Conservation (phyloP, 2,797 vertebrate species). For the Anguilla obscura region DNA sequence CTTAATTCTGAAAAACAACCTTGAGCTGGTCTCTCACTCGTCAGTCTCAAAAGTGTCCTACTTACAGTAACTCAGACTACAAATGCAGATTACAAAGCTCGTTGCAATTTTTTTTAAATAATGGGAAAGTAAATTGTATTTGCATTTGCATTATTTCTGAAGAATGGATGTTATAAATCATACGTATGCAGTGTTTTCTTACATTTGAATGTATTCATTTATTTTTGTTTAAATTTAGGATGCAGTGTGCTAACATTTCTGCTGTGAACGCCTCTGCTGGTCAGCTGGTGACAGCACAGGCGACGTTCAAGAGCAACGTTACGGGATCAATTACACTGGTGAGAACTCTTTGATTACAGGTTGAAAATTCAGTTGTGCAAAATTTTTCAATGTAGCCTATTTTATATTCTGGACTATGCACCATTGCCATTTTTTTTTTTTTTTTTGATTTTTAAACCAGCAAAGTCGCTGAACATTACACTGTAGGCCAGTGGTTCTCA, state of each 20-base stretch:
- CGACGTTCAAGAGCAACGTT: slow-evolving; percentile 61
- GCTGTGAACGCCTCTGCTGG: slow-evolving; percentile 55
- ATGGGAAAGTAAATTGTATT: background rate
- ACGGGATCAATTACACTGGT: slow-evolving; percentile 72
- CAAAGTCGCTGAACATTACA: background rate
- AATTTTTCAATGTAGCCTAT: background rate
- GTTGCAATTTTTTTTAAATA: background rate
- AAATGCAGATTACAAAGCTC: background rate
- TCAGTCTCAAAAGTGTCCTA: background rate
- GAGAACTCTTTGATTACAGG: slow-evolving; percentile 39
- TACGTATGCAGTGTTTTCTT: background rate
- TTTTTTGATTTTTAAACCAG: background rate
- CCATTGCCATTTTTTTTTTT: too few species aligned
- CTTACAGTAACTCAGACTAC: background rate
- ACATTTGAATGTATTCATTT: background rate
- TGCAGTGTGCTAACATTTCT: slow-evolving; percentile 68
- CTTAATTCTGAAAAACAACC: background rate
- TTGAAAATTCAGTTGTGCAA: background rate
- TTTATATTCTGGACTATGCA: background rate
- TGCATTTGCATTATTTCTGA: background rate
- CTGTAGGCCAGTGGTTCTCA: too few species aligned
- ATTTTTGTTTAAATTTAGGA: slow-evolving; percentile 53
- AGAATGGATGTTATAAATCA: background rate
- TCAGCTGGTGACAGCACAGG: slow-evolving; percentile 62
- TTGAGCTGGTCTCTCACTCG: background rate